These are phyloP conservation scores for Engraulis encrasicolus DNA, from an alignment of 2,113 vertebrate genomes.

Conservation along the genomic window DNA sequence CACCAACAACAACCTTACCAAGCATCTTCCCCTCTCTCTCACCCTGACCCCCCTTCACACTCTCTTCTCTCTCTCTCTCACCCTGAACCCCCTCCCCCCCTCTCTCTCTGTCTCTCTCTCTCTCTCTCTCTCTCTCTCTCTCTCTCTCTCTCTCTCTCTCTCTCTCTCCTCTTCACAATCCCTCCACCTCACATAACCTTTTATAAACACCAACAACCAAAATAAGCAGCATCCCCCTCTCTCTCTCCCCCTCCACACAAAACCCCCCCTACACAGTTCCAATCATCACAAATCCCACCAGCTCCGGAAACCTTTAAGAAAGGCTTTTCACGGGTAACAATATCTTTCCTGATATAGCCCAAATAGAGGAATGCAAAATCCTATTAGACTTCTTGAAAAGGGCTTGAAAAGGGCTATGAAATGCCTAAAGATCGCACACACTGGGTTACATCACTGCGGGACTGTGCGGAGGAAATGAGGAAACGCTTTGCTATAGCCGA, in stretches of 20 bases:
- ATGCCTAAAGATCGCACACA: conserved; percentile 7
- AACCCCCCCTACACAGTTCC: no score
- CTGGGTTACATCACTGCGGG: conserved; percentile 18
- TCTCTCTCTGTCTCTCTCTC: no score
- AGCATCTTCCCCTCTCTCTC: no score
- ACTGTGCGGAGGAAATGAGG: neutral
- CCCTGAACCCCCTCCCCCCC: no score
- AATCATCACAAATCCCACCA: neutral
- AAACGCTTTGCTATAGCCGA: neutral
- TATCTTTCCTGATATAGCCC: neutral
- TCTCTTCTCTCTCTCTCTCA: no score
- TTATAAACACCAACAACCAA: neutral
- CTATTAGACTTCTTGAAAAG: neutral
- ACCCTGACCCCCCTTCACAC: no score
- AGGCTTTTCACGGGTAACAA: neutral
- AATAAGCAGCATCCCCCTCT: neutral
- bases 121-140: no score
- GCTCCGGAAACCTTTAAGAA: neutral
- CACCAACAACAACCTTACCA: no score
- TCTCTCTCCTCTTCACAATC: no score
- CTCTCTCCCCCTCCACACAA: no score
- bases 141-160: no score
- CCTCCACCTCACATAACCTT: no score
- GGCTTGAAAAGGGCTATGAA: neutral
- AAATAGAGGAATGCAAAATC: conserved; percentile 20